Conservation (phyloP, 2,888 invertebrate species). For the Piscicola geometra region DNA sequence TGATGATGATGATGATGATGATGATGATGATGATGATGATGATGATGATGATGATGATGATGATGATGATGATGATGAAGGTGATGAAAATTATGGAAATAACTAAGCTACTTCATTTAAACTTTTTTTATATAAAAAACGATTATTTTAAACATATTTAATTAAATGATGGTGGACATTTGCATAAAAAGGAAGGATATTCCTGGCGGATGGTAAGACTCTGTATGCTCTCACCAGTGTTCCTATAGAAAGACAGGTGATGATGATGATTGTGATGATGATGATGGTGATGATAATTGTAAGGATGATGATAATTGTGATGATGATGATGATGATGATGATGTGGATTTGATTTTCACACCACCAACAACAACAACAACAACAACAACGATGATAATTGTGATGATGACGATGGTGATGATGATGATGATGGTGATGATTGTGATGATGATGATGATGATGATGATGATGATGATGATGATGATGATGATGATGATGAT, state of each 20-base stretch:
- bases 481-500: constrained; percentile 17
- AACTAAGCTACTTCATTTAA: too few species aligned
- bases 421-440: constrained; percentile 8
- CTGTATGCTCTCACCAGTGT: not conserved
- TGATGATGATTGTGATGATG: too few species aligned
- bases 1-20: constrained; percentile 8
- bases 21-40: constrained; percentile 6
- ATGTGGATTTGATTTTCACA: too few species aligned
- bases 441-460: constrained; percentile 9
- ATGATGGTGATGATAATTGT: constrained; percentile 5
- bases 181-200: not conserved
- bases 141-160: too few species aligned
- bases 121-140: too few species aligned
- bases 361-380: too few species aligned
- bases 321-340: constrained; percentile 19
- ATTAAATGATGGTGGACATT: too few species aligned
- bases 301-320: constrained; percentile 10
- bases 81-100: too few species aligned
- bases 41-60: constrained; percentile 15
- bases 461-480: constrained; percentile 21
- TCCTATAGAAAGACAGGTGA: constrained; percentile 1
- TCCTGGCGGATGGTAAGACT: not conserved
- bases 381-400: too few species aligned
- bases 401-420: constrained; percentile 18
- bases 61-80: constrained; percentile 4